These are phyloP conservation scores for Pantherophis vulpinus DNA, from an alignment of 2,797 vertebrate genomes.

Conservation along the genomic window DNA sequence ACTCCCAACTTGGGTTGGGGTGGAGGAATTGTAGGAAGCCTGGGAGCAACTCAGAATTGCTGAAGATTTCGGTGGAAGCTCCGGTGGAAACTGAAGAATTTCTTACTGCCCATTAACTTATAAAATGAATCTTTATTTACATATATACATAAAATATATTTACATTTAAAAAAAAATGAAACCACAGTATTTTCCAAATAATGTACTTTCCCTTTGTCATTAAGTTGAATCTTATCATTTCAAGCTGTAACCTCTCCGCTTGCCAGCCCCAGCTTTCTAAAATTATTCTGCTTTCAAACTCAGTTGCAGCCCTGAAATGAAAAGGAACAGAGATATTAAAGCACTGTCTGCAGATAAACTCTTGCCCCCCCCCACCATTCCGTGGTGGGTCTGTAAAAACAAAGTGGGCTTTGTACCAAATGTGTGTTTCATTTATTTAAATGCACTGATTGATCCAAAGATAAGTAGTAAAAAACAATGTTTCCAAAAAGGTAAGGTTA, in stretches of 20 bases:
- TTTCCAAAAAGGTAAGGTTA: neutral
- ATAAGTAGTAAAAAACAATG: neutral
- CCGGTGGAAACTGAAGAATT: neutral
- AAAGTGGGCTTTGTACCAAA: neutral
- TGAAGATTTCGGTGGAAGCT: neutral
- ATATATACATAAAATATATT: neutral
- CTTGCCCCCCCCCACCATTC: no score
- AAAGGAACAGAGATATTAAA: neutral
- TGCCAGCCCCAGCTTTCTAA: no score
- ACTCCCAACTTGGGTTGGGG: neutral
- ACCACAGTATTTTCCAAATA: neutral
- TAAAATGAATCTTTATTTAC: neutral
- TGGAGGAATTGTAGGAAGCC: neutral
- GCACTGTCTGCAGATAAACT: neutral
- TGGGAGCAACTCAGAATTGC: neutral
- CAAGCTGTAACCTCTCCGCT: neutral
- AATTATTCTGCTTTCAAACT: neutral
- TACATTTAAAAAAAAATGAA: neutral
- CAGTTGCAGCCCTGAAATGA: neutral
- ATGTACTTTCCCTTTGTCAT: no score
- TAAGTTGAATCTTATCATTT: neutral
- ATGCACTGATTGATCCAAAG: neutral
- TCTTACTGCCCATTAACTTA: neutral
- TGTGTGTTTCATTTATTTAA: neutral
- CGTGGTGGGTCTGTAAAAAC: neutral